Evolutionary conservation across 2,888 invertebrate genomes (phyloP).

Genomic region (Bellardia pandia): DNA sequence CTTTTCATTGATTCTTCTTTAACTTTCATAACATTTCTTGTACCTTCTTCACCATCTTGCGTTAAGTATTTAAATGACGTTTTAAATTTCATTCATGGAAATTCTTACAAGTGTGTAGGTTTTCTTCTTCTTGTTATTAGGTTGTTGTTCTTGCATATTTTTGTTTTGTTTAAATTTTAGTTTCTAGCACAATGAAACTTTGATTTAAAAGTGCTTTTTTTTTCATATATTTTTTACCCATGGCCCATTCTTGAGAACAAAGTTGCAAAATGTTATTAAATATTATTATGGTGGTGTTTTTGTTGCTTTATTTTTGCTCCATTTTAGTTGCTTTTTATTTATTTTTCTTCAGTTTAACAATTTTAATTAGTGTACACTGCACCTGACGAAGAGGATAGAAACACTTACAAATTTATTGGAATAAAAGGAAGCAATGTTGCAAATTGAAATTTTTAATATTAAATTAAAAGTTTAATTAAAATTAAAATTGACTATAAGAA

Average conservation of each 20-base stretch:
- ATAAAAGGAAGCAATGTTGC: background rate
- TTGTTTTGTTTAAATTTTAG: constrained; percentile 1
- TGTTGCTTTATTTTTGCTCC: constrained; percentile 7
- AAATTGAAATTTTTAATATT: constrained; percentile 24
- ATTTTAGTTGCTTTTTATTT: constrained; percentile 1
- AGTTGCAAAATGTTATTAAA: constrained; percentile 35
- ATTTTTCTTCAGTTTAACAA: background rate
- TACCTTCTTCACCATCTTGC: background rate
- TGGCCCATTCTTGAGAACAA: constrained; percentile 32
- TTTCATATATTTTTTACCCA: constrained; percentile 18
- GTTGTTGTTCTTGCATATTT: background rate
- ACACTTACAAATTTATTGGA: constrained; percentile 9
- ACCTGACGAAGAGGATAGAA: constrained; percentile 20
- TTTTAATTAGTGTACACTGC: constrained; percentile 26
- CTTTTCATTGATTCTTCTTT: background rate
- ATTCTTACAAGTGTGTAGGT: background rate
- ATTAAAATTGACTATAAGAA: constrained; percentile 2
- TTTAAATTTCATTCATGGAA: constrained; percentile 15
- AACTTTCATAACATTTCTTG: background rate
- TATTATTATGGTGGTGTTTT: constrained; percentile 16
- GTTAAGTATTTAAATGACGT: constrained; percentile 3
- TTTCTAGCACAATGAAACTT: constrained; percentile 44
- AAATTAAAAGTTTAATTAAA: constrained; percentile 29
- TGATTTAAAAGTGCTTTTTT: constrained; percentile 18
- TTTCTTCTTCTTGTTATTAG: background rate